phyloP scores from a whole-genome alignment of 2,888 invertebrate genomes.

The Hyposoter dolosus region DNA sequence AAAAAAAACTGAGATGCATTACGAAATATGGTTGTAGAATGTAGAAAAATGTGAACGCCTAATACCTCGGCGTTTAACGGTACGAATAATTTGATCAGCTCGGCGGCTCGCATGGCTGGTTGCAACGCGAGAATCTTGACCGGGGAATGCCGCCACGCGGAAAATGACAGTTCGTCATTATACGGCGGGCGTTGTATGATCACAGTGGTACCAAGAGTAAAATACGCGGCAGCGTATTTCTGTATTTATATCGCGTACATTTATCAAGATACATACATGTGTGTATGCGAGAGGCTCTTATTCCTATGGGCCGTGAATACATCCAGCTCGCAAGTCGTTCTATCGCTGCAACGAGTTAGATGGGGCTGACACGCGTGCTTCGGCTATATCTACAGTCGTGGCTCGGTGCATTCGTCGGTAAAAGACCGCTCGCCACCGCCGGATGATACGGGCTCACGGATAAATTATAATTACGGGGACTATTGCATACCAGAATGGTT shows the following conservation, averaged over 20 bases:
- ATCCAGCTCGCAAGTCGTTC: slow-evolving; percentile 15
- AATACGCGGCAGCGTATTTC: slow-evolving; percentile 24
- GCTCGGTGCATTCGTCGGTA: slow-evolving; percentile 59
- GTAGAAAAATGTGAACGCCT: slow-evolving; percentile 9
- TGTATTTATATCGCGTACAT: background rate
- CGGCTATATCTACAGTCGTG: slow-evolving; percentile 49
- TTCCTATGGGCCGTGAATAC: slow-evolving; percentile 30
- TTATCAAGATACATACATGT: background rate
- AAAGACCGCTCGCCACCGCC: slow-evolving; percentile 65
- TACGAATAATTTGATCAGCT: slow-evolving; percentile 73
- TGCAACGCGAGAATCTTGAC: slow-evolving; percentile 73
- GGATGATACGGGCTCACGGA: slow-evolving; percentile 75
- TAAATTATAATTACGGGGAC: slow-evolving; percentile 78
- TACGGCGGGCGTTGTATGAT: slow-evolving; percentile 58
- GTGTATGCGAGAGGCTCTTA: slow-evolving; percentile 14
- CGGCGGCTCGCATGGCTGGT: slow-evolving; percentile 65
- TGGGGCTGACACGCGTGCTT: slow-evolving; percentile 52
- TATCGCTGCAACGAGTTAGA: slow-evolving; percentile 37
- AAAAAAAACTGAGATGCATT: background rate
- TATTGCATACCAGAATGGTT: slow-evolving; percentile 62
- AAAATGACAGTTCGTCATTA: slow-evolving; percentile 80
- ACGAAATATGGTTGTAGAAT: background rate
- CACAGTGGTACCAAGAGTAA: slow-evolving; percentile 19
- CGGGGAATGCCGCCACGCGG: slow-evolving; percentile 71
- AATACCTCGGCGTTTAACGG: slow-evolving; percentile 75